Evolutionary conservation across 1,140 invertebrate species (phyloP).

Genomic region (Saccostrea glomerata): DNA sequence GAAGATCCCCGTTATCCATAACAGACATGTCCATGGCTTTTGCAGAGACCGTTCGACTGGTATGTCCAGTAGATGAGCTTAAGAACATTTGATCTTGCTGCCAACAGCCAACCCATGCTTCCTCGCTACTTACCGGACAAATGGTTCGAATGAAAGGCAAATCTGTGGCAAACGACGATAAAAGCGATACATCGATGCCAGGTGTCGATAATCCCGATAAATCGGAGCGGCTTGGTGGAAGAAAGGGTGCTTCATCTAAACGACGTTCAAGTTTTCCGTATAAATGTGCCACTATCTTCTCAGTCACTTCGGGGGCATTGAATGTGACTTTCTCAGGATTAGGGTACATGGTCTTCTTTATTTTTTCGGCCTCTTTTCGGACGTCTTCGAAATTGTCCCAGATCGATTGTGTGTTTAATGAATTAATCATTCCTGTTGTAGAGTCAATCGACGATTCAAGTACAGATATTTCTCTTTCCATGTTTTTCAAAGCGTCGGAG

Average conservation of each 20-base stretch:
- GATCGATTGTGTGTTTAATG: background rate
- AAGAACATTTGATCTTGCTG: background rate
- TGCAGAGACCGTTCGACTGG: background rate
- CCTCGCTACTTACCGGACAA: slow-evolving; percentile 8
- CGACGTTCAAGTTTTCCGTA: slow-evolving; percentile 32
- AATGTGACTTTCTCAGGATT: slow-evolving; percentile 27
- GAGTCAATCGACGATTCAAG: slow-evolving; percentile 6
- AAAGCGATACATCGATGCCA: background rate
- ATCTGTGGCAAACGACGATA: slow-evolving; percentile 30
- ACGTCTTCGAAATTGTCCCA: background rate
- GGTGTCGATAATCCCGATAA: slow-evolving; percentile 10
- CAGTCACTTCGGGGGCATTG: slow-evolving; percentile 16
- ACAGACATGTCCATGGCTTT: slow-evolving; percentile 9
- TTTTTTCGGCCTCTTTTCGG: background rate
- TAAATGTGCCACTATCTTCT: background rate
- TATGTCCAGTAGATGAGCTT: background rate
- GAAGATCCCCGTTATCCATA: background rate
- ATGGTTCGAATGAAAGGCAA: slow-evolving; percentile 37
- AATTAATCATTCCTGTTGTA: background rate
- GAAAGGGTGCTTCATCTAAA: background rate
- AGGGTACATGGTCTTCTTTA: background rate
- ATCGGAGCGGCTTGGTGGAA: background rate
- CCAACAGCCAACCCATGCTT: slow-evolving; percentile 40
- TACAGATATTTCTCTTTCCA: background rate
- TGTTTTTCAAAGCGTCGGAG: background rate